These are phyloP conservation scores for Drosophila subsilvestris DNA, from an alignment of 2,888 invertebrate genomes.

Conservation along the genomic window DNA sequence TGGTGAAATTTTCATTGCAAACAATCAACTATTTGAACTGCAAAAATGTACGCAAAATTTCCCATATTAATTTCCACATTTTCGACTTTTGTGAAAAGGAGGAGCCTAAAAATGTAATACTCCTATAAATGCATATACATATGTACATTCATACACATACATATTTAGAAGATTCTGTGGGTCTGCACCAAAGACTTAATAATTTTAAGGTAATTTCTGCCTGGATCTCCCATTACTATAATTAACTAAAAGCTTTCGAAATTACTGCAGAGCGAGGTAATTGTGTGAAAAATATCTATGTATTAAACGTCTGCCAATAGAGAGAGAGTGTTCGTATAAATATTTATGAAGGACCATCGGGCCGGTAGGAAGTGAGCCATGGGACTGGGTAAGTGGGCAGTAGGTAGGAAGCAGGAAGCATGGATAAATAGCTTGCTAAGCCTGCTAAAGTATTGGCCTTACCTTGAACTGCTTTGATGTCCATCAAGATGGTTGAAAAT, in stretches of 20 bases:
- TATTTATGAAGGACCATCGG: conserved; percentile 21
- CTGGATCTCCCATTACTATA: background rate
- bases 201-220: background rate
- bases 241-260: background rate
- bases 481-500: conserved; percentile 39
- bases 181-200: conserved; percentile 7
- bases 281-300: background rate
- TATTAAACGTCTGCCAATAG: background rate
- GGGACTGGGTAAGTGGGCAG: background rate
- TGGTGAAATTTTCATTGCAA: conserved; percentile 20
- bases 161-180: background rate
- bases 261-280: too few relatives aligned
- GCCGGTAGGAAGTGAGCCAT: conserved; percentile 24
- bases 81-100: conserved; percentile 3
- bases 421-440: background rate
- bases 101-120: conserved; percentile 29
- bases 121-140: conserved; percentile 15
- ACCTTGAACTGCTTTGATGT: conserved; percentile 34
- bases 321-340: conserved; percentile 3
- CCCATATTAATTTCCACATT: conserved; percentile 19
- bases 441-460: background rate
- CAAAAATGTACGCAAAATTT: background rate
- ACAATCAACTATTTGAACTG: conserved; percentile 9
- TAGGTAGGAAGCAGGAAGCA: background rate
- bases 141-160: background rate